phyloP scores from a whole-genome alignment of 2,888 invertebrate genomes.

The Clanis bilineata region DNA sequence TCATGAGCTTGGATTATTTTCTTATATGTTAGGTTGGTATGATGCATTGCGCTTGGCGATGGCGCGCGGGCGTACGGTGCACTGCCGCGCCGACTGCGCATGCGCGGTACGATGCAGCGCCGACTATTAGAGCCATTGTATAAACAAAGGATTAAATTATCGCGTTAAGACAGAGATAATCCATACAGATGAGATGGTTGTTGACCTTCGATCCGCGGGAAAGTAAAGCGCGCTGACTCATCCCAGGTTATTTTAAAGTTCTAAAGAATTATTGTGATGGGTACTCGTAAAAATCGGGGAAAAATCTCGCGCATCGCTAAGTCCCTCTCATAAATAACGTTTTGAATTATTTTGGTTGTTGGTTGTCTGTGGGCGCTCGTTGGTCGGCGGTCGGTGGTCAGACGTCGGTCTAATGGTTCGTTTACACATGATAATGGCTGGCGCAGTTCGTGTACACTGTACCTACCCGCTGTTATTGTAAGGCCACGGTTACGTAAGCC shows the following conservation, averaged over 20 bases:
- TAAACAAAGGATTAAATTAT: slow-evolving; percentile 81
- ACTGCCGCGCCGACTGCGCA: slow-evolving; percentile 48
- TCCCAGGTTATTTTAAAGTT: slow-evolving; percentile 38
- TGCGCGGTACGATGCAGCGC: slow-evolving; percentile 52
- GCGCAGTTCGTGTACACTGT: not conserved
- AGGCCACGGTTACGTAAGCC: slow-evolving; percentile 57
- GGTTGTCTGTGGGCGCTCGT: not conserved
- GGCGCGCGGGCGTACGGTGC: slow-evolving; percentile 54
- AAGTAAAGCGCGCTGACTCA: slow-evolving; percentile 48
- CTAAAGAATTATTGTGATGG: slow-evolving; percentile 27
- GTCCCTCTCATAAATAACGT: slow-evolving; percentile 2
- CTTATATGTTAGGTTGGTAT: slow-evolving; percentile 50
- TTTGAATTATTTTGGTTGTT: not conserved
- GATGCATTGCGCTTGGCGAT: slow-evolving; percentile 18
- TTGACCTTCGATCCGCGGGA: slow-evolving; percentile 66
- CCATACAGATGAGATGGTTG: slow-evolving; percentile 77
- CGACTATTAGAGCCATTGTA: slow-evolving; percentile 76
- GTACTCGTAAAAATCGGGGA: slow-evolving; percentile 18
- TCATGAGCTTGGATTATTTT: slow-evolving; percentile 72
- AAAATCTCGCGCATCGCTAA: not conserved
- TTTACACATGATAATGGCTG: slow-evolving; percentile 10
- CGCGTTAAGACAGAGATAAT: slow-evolving; percentile 76
- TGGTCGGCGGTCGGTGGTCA: not conserved
- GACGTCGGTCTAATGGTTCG: not conserved
- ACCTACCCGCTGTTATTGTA: slow-evolving; percentile 25